These are phyloP conservation scores for Portevinia maculata DNA, from an alignment of 2,888 invertebrate genomes.

Conservation along the genomic window DNA sequence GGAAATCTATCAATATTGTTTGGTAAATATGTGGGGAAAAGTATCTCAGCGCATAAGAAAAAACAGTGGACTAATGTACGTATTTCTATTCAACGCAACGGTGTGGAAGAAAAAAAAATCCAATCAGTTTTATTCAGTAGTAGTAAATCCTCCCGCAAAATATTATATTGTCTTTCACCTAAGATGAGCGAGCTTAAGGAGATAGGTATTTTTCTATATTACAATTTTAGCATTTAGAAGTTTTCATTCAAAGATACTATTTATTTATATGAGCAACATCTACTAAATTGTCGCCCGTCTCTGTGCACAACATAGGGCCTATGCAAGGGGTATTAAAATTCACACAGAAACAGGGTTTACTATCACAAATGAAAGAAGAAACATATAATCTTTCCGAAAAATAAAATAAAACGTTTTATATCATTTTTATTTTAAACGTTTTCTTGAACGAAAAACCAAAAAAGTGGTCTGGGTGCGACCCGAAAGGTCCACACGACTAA, in stretches of 20 bases:
- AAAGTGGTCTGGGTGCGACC: no score
- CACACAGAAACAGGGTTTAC: neutral
- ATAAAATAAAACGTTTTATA: no score
- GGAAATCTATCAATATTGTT: conserved; percentile 66
- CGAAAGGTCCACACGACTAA: no score
- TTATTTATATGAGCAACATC: no score
- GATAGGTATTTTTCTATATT: conserved; percentile 7
- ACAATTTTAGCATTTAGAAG: conserved; percentile 15
- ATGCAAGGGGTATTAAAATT: neutral
- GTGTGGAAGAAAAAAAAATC: conserved; percentile 17
- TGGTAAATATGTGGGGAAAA: conserved; percentile 48
- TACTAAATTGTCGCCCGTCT: no score
- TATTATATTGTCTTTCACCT: neutral
- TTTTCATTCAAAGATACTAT: conserved; percentile 1
- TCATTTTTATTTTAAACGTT: no score
- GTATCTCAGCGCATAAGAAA: conserved; percentile 25
- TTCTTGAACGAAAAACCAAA: no score
- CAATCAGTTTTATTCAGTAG: conserved; percentile 60
- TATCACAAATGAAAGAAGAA: no score
- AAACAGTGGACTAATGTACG: conserved; percentile 12
- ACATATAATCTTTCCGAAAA: no score
- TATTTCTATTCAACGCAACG: conserved; percentile 9
- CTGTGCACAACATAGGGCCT: no score
- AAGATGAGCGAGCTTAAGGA: conserved; percentile 17
- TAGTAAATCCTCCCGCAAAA: conserved; percentile 31